Base-by-base conservation (phyloP, 2,888 invertebrate species). In the Chelonus formosanus region DNA sequence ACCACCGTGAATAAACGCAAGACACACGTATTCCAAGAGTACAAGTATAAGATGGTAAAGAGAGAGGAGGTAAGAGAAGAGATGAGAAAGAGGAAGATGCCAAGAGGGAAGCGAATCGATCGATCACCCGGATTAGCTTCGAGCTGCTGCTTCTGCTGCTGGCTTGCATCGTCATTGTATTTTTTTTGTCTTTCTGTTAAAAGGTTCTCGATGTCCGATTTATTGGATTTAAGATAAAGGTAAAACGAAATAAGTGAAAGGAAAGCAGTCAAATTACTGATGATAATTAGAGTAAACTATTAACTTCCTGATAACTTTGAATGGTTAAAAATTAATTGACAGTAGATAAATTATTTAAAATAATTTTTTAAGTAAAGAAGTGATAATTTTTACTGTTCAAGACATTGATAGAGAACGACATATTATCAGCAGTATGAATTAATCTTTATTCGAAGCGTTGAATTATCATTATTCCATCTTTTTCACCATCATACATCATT, bases 41-140 rank as follows among this genome's bases (percentile, higher is more conserved):
- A 20, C 2, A 20, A 20, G 20, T 20, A 20, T 31, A 36, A 63
- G 43, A 31, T 20, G 20, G 20, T 34, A n/a, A 3, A 54, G n/a
- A 40, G 53, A 44, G 43, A 43, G 44, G 32, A 36, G 34, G 57
- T 53, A 45, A 43, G 32, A 57, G 40, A 56, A 54, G 45, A 47
- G 44, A 58, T 52, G 61, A 56, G 57, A 61, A 61, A 58, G 53
- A 67, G 64, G 63, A 54, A 63, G 67, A 45, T 45, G 54, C 50
- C 53, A 65, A 62, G 67, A 65, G 65, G 61, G 61, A 57, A 66
- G 58, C 58, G 59, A 65, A 64, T 69, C 65, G 60, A 67, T 67
- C 62, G 71, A 64, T 64, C 64, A 64, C 58, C 58, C 53, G 64
- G 64, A 64, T 64, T 64, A 64, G 64, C 64, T 58, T 53, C 58